Conservation (phyloP, 1,140 invertebrate genomes). For the Bombus balteatus region DNA sequence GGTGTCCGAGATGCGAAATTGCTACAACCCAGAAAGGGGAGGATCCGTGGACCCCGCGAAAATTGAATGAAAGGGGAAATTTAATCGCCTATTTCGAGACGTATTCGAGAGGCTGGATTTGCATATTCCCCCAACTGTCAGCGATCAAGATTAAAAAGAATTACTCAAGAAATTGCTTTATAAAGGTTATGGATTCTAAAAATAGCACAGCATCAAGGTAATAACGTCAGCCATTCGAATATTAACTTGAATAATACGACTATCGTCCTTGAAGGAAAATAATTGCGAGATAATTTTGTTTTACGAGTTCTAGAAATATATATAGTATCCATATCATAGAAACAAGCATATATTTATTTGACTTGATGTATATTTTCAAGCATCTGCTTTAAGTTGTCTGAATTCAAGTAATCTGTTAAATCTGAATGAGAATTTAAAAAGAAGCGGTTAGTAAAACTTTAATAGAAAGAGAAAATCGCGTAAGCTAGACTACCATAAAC, state of each 20-base stretch:
- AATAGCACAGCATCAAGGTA: no score
- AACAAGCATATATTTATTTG: no score
- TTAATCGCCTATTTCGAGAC: slow-evolving; percentile 13
- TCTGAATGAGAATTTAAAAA: no score
- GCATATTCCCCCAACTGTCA: background rate
- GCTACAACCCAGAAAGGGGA: slow-evolving; percentile 3
- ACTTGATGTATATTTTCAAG: no score
- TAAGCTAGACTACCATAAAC: no score
- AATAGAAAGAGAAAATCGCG: no score
- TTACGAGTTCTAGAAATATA: background rate
- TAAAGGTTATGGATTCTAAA: no score
- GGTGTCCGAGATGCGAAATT: slow-evolving; percentile 39
- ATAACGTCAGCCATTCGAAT: background rate
- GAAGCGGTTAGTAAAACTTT: no score
- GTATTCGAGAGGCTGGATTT: background rate
- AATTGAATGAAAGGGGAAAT: background rate
- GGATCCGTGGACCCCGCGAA: background rate
- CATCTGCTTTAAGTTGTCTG: no score
- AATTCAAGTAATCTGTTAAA: no score
- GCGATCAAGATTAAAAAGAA: background rate
- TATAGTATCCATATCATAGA: no score
- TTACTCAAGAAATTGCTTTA: background rate
- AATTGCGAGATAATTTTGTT: background rate
- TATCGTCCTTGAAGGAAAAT: no score
- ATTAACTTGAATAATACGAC: background rate